A percentile compares a stretch with the other conserved stretches of the same genome.
Conservation (phyloP, 53 echinoderm and acorn worm genomes). For the Mesocentrotus franciscanus region DNA sequence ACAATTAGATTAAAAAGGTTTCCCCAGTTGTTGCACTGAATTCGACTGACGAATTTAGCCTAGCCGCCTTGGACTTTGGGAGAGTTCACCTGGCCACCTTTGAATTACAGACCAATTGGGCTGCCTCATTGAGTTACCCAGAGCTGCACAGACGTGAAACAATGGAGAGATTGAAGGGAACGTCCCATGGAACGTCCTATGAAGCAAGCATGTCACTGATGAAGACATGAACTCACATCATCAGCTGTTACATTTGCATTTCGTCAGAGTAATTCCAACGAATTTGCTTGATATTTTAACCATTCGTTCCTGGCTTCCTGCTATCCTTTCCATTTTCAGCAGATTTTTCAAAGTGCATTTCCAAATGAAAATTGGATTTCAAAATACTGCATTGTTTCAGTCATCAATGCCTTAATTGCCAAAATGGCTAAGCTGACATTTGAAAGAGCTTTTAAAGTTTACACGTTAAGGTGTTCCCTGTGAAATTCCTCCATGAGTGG, state of each 20-base stretch:
- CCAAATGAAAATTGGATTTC: neutral
- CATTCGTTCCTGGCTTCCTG: neutral
- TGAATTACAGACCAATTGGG: neutral
- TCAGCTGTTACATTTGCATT: neutral
- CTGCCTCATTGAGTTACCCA: neutral
- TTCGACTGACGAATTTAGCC: neutral
- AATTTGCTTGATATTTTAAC: neutral
- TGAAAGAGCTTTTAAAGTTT: neutral
- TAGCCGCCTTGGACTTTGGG: slow-evolving; percentile 10
- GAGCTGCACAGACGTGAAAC: neutral
- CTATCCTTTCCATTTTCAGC: neutral
- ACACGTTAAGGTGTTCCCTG: neutral
- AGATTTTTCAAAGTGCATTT: neutral
- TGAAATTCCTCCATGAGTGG: neutral
- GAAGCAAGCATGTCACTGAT: neutral
- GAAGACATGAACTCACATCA: neutral
- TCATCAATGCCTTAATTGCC: neutral
- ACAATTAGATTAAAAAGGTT: slow-evolving; percentile 42
- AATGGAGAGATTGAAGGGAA: neutral
- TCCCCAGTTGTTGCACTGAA: neutral
- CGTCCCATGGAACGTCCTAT: neutral
- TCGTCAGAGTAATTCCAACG: neutral
- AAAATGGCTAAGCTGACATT: neutral
- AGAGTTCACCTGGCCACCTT: slow-evolving; percentile 26
- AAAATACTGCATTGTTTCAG: neutral